Conservation (phyloP, 2,113 vertebrate genomes). For the Ameiurus melas region DNA sequence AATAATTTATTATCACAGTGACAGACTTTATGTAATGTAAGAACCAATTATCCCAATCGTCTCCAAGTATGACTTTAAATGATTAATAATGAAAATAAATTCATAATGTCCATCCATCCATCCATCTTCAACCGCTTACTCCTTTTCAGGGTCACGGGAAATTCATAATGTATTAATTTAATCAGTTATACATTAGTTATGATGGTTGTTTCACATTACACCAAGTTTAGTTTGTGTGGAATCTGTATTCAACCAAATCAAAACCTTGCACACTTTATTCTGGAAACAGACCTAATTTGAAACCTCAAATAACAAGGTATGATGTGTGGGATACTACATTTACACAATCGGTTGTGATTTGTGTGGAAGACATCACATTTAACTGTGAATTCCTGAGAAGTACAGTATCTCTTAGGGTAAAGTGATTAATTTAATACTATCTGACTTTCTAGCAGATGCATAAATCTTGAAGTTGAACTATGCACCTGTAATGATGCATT, state of each 20-base stretch:
- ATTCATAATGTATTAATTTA: neutral
- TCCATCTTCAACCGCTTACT: too few species aligned
- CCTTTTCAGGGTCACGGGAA: too few species aligned
- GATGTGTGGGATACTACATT: neutral
- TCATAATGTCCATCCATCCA: neutral
- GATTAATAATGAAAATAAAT: neutral
- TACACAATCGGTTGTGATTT: neutral
- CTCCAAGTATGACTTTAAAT: neutral
- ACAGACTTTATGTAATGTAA: neutral
- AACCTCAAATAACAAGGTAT: neutral
- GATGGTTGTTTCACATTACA: neutral
- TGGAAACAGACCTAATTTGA: conserved; percentile 1
- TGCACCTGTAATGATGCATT: conserved; percentile 75
- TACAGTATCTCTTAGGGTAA: conserved; percentile 37
- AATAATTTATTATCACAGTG: neutral
- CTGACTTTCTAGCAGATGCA: conserved; percentile 58
- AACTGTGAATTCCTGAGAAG: conserved; percentile 8
- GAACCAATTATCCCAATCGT: neutral
- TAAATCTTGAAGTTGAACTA: conserved; percentile 59
- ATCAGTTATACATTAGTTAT: neutral
- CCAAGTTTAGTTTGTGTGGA: neutral
- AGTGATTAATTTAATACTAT: conserved; percentile 57
- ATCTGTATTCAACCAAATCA: neutral
- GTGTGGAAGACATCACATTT: neutral
- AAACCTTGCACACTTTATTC: neutral